These are phyloP conservation scores for Chloroclysta siterata DNA, from an alignment of 2,888 invertebrate species.

Conservation along the genomic window DNA sequence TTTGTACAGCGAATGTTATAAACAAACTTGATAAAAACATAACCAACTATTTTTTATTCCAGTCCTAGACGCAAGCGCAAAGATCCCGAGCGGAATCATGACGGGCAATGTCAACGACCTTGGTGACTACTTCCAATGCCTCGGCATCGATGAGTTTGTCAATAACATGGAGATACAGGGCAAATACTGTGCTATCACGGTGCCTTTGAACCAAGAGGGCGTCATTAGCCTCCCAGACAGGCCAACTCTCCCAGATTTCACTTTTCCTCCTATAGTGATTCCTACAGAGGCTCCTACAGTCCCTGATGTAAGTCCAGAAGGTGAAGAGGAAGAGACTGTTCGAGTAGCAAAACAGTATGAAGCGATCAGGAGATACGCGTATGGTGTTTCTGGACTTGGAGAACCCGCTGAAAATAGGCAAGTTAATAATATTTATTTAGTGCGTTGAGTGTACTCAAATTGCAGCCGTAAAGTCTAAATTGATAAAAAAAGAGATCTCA, in stretches of 20 bases:
- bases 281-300: constrained; percentile 27
- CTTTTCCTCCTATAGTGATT: constrained; percentile 25
- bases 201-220: constrained; percentile 50
- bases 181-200: constrained; percentile 68
- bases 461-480: too few relatives aligned
- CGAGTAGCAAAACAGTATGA: constrained; percentile 24
- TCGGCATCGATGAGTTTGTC: constrained; percentile 48
- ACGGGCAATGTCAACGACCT: constrained; percentile 67
- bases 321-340: background rate
- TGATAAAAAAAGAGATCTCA: too few relatives aligned
- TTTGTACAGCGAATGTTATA: too few relatives aligned
- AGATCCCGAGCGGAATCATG: constrained; percentile 67
- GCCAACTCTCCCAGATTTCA: constrained; percentile 35
- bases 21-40: too few relatives aligned
- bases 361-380: constrained; percentile 42
- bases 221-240: constrained; percentile 32
- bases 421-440: background rate
- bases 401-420: constrained; percentile 45
- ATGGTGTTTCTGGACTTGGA: constrained; percentile 47
- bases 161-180: constrained; percentile 61
- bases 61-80: constrained; percentile 77
- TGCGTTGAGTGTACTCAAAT: too few relatives aligned
- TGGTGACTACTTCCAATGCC: constrained; percentile 69
- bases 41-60: constrained; percentile 26
- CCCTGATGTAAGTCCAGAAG: constrained; percentile 2